Base-by-base conservation (phyloP, 2,888 invertebrate genomes). In the Tinea semifulvella region DNA sequence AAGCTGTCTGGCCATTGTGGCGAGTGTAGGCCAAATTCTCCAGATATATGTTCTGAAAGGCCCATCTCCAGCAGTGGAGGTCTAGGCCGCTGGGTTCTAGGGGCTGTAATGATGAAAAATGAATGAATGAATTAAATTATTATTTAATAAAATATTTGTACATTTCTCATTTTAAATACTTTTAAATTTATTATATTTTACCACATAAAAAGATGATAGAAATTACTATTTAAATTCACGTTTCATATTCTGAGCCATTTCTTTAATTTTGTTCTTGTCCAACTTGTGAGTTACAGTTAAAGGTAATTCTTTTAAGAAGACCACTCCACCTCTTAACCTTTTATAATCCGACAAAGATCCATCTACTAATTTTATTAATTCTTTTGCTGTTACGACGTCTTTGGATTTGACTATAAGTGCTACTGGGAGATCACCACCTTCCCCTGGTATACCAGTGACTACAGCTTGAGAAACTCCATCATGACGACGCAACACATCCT, bases 281-380 rank as follows among this genome's bases (percentile, higher is more conserved):
- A 16, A 3, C n/a, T 36, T 36, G 16, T 36, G 13, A 8, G 42
- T 42, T 3, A 19, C 7, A 4, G 42, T 42, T 14, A 26, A 10
- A 11, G 42, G 42, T 25, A 42, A 26, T 10, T 20, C 13, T 3
- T 26, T 14, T 5, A 42, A 25, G 17, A 42, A 42, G 2, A 42
- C 14, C 13, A 42, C 27, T 13, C 42, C 42, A 3, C 42, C 42
- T 7, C 27, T 8, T 13, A 42, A 14, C 14, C 19, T 16, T 26
- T 42, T 42, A 11, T 20, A 22, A 25, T 42, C 42, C 3, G 26
- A 26, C 5, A 36, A 17, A 14, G 4, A 5, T 36, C 5, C 6
- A 6, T 13, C 36, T 6, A 36, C 17, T 16, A 36, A 5, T 5
- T 36, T 17, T 4, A 14, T 14, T 16, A 36, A 16, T 17, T 36